Conservation (phyloP, 1,140 invertebrate species). For the Coptotermes formosanus region DNA sequence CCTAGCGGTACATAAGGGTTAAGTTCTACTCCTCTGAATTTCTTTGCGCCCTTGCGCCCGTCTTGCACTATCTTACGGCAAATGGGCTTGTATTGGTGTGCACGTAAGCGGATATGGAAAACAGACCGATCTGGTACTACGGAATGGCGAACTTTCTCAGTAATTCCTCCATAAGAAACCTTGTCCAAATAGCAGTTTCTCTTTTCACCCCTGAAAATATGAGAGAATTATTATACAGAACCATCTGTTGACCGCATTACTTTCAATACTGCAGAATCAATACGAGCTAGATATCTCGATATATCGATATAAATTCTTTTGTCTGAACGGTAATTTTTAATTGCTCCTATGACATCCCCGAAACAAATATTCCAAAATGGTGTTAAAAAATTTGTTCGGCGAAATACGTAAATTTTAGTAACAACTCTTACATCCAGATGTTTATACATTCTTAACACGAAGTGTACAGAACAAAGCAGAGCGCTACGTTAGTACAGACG, state of each 20-base stretch:
- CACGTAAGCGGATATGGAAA: constrained; percentile 14
- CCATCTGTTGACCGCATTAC: not conserved
- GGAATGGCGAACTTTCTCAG: not conserved
- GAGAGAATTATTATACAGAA: constrained; percentile 3
- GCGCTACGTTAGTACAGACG: no score
- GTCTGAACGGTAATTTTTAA: not conserved
- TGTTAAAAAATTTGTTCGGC: not conserved
- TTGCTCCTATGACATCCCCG: not conserved
- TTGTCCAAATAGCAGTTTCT: not conserved
- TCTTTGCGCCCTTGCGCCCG: not conserved
- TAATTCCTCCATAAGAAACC: constrained; percentile 12
- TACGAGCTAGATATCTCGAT: not conserved
- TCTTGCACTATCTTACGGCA: not conserved
- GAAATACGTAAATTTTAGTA: not conserved
- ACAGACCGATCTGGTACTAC: not conserved
- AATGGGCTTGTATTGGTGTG: not conserved
- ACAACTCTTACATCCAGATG: no score
- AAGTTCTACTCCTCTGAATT: no score
- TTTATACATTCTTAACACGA: no score
- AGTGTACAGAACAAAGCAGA: no score
- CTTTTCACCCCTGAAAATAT: not conserved
- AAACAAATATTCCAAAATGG: not conserved
- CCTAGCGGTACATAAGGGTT: no score
- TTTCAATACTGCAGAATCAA: not conserved
- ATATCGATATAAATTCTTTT: not conserved